These are phyloP conservation scores for Crotalus viridis DNA, from an alignment of 2,113 vertebrate species.

Conservation along the genomic window DNA sequence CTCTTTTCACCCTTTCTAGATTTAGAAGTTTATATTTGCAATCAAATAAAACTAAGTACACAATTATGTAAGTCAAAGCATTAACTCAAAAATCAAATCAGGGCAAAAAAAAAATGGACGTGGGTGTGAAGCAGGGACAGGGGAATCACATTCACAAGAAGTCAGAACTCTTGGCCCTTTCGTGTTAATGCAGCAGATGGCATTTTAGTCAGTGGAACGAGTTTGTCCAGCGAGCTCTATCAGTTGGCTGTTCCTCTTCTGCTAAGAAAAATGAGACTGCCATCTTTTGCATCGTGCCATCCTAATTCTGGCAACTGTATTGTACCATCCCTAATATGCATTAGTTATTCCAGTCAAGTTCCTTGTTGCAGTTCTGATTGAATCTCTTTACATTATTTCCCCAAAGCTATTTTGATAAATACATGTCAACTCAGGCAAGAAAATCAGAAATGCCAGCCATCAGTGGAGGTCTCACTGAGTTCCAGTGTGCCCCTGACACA, in stretches of 20 bases:
- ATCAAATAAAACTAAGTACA: not conserved
- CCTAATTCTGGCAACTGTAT: not conserved
- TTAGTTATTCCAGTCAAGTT: not conserved
- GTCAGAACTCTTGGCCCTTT: not conserved
- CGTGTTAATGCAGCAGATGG: not conserved
- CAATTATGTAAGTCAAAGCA: not conserved
- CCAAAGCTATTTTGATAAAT: not conserved
- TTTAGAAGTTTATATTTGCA: not conserved
- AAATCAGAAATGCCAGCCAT: fast-evolving
- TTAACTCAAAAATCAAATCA: not conserved
- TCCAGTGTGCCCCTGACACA: conserved; percentile 26
- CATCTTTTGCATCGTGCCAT: not conserved
- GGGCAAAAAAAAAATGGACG: not conserved
- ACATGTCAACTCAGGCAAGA: not conserved
- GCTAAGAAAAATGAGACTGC: not conserved
- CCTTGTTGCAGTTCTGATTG: not conserved
- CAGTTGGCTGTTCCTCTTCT: not conserved
- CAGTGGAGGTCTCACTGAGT: fast-evolving
- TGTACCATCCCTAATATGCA: not conserved
- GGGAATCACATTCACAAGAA: not conserved
- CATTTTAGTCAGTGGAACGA: not conserved
- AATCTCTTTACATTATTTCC: not conserved
- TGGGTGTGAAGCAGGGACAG: not conserved
- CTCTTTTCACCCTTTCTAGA: not conserved
- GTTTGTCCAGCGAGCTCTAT: not conserved